phyloP scores from a whole-genome alignment of 2,888 invertebrate species.

The Drosophila atripex region DNA sequence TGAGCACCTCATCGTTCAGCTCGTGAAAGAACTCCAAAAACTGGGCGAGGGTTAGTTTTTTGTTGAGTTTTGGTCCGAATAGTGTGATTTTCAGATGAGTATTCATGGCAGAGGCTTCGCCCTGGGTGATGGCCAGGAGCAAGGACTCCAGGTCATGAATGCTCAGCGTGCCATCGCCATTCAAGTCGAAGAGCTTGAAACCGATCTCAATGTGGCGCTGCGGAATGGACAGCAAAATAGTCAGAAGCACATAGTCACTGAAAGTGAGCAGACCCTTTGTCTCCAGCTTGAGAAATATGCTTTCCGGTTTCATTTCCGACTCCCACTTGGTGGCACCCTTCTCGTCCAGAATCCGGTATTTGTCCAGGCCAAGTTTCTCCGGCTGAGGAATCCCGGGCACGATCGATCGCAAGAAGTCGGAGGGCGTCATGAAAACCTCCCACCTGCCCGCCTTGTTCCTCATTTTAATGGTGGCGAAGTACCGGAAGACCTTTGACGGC shows the following conservation, averaged over 20 bases:
- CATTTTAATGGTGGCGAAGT: slow-evolving; percentile 62
- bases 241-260: slow-evolving; percentile 50
- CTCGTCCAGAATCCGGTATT: slow-evolving; percentile 29
- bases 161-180: slow-evolving; percentile 16
- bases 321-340: neutral
- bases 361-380: slow-evolving; percentile 26
- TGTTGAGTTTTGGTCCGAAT: slow-evolving; percentile 33
- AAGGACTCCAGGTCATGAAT: slow-evolving; percentile 15
- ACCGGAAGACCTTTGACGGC: slow-evolving; percentile 54
- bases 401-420: slow-evolving; percentile 58
- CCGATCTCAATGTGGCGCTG: slow-evolving; percentile 42
- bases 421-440: slow-evolving; percentile 57
- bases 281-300: slow-evolving; percentile 47
- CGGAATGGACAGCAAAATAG: slow-evolving; percentile 29
- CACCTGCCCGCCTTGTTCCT: slow-evolving; percentile 19
- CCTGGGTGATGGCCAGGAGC: slow-evolving; percentile 17
- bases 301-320: slow-evolving; percentile 25
- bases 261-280: slow-evolving; percentile 46
- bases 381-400: slow-evolving; percentile 52
- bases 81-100: slow-evolving; percentile 26
- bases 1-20: slow-evolving; percentile 34
- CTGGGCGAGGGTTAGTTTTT: slow-evolving; percentile 14
- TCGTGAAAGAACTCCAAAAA: slow-evolving; percentile 42
- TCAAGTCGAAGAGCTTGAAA: slow-evolving; percentile 44
- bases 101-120: slow-evolving; percentile 6